Percentiles rank a stretch among this genome's conserved stretches.
Evolutionary conservation across 2,888 invertebrate genomes (phyloP).

Genomic region (Xestobium rufovillosum): DNA sequence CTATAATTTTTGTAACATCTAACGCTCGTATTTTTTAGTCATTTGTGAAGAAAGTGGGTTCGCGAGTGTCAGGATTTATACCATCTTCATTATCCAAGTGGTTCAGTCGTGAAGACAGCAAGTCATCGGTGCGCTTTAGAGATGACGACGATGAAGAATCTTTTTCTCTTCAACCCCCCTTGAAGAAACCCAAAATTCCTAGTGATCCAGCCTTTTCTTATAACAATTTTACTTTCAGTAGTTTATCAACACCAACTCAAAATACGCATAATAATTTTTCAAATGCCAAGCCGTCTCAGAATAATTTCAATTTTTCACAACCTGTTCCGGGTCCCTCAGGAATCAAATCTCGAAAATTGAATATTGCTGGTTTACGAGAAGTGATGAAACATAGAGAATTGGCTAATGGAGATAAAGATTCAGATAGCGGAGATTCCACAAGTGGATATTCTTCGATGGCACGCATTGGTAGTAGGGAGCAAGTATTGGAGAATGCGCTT

Average conservation of each 20-base stretch:
- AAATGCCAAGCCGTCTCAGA: constrained; percentile 8
- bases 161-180: constrained; percentile 44
- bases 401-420: constrained; percentile 44
- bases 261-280: constrained; percentile 13
- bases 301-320: constrained; percentile 27
- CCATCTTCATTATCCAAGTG: constrained; percentile 53
- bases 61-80: constrained; percentile 55
- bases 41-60: constrained; percentile 61
- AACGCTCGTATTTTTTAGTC: constrained; percentile 48
- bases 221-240: constrained; percentile 12
- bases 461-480: constrained; percentile 33
- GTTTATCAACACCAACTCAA: constrained; percentile 5
- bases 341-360: constrained; percentile 28
- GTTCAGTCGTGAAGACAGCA: constrained; percentile 38
- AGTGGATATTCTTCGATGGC: constrained; percentile 51
- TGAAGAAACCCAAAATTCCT: constrained; percentile 40
- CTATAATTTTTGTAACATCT: constrained; percentile 8
- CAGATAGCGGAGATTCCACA: constrained; percentile 52
- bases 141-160: constrained; percentile 39
- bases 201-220: constrained; percentile 19
- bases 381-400: constrained; percentile 3
- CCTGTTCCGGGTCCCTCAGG: constrained; percentile 40
- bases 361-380: constrained; percentile 20
- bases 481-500: constrained; percentile 29
- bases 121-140: constrained; percentile 39